Conservation (phyloP, 2,888 invertebrate genomes). For the Peribatodes rhomboidaria region DNA sequence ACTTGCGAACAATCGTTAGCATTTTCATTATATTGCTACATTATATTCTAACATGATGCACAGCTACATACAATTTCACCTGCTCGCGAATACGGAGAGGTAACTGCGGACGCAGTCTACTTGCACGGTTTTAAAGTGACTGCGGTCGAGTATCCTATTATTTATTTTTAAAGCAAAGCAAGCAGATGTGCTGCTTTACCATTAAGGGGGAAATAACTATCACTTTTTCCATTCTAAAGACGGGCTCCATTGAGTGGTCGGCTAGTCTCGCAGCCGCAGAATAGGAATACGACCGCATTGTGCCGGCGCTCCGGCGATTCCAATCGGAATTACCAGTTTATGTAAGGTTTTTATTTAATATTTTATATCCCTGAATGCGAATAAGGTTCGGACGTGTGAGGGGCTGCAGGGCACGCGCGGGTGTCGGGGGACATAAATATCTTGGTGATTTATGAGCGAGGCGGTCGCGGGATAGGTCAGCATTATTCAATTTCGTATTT, state of each 20-base stretch:
- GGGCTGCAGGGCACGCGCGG: conserved; percentile 66
- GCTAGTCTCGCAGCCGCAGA: conserved; percentile 72
- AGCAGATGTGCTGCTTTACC: conserved; percentile 38
- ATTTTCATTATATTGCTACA: conserved; percentile 53
- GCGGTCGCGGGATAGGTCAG: conserved; percentile 87
- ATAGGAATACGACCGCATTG: conserved; percentile 73
- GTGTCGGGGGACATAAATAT: conserved; percentile 84
- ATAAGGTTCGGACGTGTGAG: conserved; percentile 67
- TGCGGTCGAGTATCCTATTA: conserved; percentile 42
- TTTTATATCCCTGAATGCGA: conserved; percentile 81
- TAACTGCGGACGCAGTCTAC: conserved; percentile 18
- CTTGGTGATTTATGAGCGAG: conserved; percentile 84
- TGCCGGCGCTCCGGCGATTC: conserved; percentile 72
- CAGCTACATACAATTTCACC: conserved; percentile 18
- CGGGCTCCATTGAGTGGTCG: conserved; percentile 56
- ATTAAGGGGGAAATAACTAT: conserved; percentile 49
- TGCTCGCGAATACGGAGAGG: conserved; percentile 20
- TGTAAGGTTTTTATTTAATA: conserved; percentile 85
- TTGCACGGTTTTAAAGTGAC: conserved; percentile 26
- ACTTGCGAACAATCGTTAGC: conserved; percentile 66
- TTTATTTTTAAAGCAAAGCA: conserved; percentile 45
- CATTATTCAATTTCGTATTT: conserved; percentile 87
- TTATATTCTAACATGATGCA: conserved; percentile 20
- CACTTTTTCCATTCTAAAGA: conserved; percentile 61
- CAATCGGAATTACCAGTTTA: conserved; percentile 83